phyloP scores from a whole-genome alignment of 2,888 invertebrate genomes.

The Lasioglossum leucozonium region DNA sequence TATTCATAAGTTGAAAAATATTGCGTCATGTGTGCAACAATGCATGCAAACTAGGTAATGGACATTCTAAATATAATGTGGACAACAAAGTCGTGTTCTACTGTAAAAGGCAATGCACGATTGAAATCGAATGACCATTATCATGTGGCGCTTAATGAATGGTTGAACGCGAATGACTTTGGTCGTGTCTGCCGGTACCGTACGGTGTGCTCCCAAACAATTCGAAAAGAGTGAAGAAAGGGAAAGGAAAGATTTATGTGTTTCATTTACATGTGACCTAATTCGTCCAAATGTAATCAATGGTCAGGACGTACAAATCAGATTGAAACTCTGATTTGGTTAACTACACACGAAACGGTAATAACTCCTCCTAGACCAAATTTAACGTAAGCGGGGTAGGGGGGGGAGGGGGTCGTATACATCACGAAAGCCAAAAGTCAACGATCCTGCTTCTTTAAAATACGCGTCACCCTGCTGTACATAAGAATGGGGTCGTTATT shows the following conservation, averaged over 20 bases:
- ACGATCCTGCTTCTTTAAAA: conserved; percentile 65
- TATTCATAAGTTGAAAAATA: not conserved
- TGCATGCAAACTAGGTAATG: not conserved
- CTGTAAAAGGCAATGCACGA: conserved; percentile 4
- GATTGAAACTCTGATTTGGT: conserved; percentile 74
- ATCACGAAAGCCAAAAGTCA: conserved; percentile 71
- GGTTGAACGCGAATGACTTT: conserved; percentile 24
- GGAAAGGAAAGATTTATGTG: conserved; percentile 68
- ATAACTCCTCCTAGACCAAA: conserved; percentile 70
- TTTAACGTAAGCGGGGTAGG: conserved; percentile 71
- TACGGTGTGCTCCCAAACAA: conserved; percentile 48
- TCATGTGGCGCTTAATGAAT: not conserved
- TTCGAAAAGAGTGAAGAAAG: conserved; percentile 55
- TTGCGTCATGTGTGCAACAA: not conserved
- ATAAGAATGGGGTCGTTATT: conserved; percentile 38
- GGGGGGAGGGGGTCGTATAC: conserved; percentile 54
- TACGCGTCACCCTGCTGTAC: conserved; percentile 53
- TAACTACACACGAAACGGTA: conserved; percentile 75
- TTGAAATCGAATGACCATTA: conserved; percentile 10
- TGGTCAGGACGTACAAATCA: conserved; percentile 72
- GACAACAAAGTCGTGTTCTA: not conserved
- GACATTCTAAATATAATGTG: not conserved
- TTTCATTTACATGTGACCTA: conserved; percentile 77
- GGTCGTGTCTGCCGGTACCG: conserved; percentile 41
- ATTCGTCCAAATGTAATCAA: conserved; percentile 73